Percentiles rank a stretch among this genome's conserved stretches.
phyloP scores from a whole-genome alignment of 1,140 invertebrate species.

The Pseudomyrmex flavicornis region DNA sequence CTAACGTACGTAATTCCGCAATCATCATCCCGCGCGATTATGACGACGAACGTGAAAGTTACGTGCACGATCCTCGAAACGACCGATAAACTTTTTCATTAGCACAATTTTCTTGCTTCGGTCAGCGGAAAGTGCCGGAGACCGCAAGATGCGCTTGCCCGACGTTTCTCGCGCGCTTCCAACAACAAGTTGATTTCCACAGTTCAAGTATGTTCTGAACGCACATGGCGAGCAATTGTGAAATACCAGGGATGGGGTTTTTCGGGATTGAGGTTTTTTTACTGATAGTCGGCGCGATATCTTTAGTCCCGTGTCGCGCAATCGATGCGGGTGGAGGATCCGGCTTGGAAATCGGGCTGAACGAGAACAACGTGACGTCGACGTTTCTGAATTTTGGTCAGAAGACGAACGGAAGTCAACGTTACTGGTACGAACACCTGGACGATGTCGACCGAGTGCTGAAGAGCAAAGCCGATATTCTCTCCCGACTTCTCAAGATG shows the following conservation, averaged over 20 bases:
- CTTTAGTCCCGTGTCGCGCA: background rate
- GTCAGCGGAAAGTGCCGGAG: too few relatives aligned
- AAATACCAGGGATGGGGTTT: constrained; percentile 7
- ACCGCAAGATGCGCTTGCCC: too few relatives aligned
- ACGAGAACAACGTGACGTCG: background rate
- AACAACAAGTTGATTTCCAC: too few relatives aligned
- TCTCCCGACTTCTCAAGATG: constrained; percentile 69
- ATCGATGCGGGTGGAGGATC: background rate
- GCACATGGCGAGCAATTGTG: background rate
- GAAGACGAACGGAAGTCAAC: constrained; percentile 39
- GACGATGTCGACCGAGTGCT: constrained; percentile 47
- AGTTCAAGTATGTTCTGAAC: background rate
- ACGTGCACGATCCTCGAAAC: background rate
- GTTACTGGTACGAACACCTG: constrained; percentile 40
- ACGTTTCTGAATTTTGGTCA: constrained; percentile 40
- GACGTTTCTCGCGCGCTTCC: too few relatives aligned
- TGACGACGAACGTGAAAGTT: background rate
- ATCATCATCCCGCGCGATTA: background rate
- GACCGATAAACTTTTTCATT: too few relatives aligned
- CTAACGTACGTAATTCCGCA: background rate
- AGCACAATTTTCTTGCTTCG: too few relatives aligned
- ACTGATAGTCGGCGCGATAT: constrained; percentile 21
- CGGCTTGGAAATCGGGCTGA: background rate
- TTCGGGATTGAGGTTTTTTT: background rate
- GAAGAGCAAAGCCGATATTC: constrained; percentile 66